These are phyloP conservation scores for Pluvialis apricaria DNA, from an alignment of 2,113 vertebrate species.

Conservation along the genomic window DNA sequence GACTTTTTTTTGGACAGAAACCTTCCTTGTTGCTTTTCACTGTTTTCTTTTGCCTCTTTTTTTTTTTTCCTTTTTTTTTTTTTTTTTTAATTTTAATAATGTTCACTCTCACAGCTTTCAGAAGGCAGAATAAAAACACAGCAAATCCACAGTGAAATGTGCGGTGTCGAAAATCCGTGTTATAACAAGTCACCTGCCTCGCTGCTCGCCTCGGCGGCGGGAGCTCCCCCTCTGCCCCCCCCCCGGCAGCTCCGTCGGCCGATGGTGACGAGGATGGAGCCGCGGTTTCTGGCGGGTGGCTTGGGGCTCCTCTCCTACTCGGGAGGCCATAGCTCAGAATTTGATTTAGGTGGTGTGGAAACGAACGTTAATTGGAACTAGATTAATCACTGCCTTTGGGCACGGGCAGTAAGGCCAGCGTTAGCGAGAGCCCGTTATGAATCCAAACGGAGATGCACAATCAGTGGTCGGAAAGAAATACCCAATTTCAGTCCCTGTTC, in stretches of 20 bases:
- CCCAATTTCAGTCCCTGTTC: neutral
- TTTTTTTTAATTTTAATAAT: neutral
- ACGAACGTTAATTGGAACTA: neutral
- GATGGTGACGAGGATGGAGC: neutral
- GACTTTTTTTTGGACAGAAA: slow-evolving; percentile 60
- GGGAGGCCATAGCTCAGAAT: neutral
- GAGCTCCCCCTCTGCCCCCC: neutral
- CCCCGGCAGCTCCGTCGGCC: neutral
- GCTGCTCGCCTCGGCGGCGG: neutral
- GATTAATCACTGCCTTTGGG: neutral
- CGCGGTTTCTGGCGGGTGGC: accelerated
- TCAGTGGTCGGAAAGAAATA: neutral
- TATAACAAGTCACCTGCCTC: neutral
- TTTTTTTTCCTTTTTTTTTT: neutral
- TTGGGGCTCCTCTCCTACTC: neutral
- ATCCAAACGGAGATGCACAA: neutral
- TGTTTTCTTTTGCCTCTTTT: slow-evolving; percentile 12
- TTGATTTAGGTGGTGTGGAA: neutral
- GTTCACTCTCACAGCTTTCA: slow-evolving; percentile 34
- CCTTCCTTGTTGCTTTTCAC: slow-evolving; percentile 48
- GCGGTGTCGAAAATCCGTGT: neutral
- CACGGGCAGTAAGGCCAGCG: accelerated
- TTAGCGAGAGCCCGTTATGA: neutral
- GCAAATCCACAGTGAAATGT: neutral
- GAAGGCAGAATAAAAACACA: slow-evolving; percentile 42